Conservation (phyloP, 2,797 vertebrate species). For the Tiaroga cobitis region DNA sequence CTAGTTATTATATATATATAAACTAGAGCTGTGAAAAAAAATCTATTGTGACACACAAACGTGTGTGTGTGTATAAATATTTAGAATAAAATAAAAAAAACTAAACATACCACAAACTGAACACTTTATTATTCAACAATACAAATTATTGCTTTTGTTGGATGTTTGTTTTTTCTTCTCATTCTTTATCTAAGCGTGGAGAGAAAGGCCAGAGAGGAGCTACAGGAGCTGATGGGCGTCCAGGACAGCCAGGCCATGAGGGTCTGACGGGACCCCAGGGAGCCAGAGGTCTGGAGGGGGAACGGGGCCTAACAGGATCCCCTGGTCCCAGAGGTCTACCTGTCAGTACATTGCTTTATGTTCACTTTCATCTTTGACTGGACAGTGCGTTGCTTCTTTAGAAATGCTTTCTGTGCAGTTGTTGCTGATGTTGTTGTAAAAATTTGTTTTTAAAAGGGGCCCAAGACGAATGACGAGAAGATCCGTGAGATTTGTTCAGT, state of each 20-base stretch:
- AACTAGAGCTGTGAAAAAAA: too few species aligned
- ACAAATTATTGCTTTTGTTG: background rate
- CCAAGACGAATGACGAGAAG: conserved; percentile 75
- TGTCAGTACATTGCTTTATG: conserved; percentile 66
- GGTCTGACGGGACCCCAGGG: conserved; percentile 78
- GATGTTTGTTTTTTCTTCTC: background rate
- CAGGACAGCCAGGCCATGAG: conserved; percentile 78
- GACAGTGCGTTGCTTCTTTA: background rate
- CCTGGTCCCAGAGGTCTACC: conserved; percentile 80
- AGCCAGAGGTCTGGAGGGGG: conserved; percentile 78
- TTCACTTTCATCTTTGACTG: background rate
- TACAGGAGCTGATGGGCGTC: conserved; percentile 74
- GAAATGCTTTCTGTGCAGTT: background rate
- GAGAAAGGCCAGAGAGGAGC: conserved; percentile 76
- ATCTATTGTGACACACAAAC: too few species aligned
- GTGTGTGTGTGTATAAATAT: too few species aligned
- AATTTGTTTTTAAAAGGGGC: conserved; percentile 68
- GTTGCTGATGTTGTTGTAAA: conserved; percentile 15
- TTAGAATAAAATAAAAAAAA: too few species aligned
- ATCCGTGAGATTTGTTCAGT: conserved; percentile 79
- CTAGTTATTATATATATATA: too few species aligned
- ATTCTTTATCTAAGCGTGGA: conserved; percentile 66
- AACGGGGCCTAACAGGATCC: conserved; percentile 74
- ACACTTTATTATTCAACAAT: too few species aligned
- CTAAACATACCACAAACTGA: too few species aligned